phyloP scores from a whole-genome alignment of 2,888 invertebrate species.

The Drosophila maculinotata region DNA sequence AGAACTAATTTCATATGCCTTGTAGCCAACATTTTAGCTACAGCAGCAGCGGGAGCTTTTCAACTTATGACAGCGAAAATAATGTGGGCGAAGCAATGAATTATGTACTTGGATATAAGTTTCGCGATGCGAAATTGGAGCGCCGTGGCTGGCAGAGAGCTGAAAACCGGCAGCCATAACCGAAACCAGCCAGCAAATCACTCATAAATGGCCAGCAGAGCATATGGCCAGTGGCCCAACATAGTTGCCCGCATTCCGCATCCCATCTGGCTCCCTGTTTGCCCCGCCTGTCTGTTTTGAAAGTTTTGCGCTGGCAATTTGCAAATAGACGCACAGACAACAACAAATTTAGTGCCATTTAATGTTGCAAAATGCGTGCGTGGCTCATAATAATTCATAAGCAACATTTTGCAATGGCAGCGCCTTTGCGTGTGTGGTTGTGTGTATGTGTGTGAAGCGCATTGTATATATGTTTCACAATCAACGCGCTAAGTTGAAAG shows the following conservation, averaged over 20 bases:
- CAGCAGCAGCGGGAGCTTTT: conserved; percentile 25
- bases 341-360: conserved; percentile 79
- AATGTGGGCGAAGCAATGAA: conserved; percentile 81
- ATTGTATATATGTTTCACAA: conserved; percentile 64
- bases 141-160: conserved; percentile 41
- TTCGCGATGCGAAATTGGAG: conserved; percentile 70
- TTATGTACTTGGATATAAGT: conserved; percentile 80
- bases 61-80: conserved; percentile 77
- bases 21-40: conserved; percentile 57
- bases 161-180: conserved; percentile 39
- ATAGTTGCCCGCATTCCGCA: conserved; percentile 20
- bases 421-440: not conserved
- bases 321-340: conserved; percentile 73
- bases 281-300: conserved; percentile 20
- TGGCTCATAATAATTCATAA: conserved; percentile 80
- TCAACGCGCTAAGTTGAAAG: conserved; percentile 79
- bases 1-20: conserved; percentile 79
- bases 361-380: conserved; percentile 80
- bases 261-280: not conserved
- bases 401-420: conserved; percentile 75
- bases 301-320: conserved; percentile 70
- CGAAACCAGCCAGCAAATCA: conserved; percentile 69
- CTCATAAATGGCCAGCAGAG: conserved; percentile 71
- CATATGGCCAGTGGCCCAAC: conserved; percentile 56
- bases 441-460: conserved; percentile 26